These are phyloP conservation scores for Spea bombifrons DNA, from an alignment of 2,113 vertebrate genomes.

Conservation along the genomic window DNA sequence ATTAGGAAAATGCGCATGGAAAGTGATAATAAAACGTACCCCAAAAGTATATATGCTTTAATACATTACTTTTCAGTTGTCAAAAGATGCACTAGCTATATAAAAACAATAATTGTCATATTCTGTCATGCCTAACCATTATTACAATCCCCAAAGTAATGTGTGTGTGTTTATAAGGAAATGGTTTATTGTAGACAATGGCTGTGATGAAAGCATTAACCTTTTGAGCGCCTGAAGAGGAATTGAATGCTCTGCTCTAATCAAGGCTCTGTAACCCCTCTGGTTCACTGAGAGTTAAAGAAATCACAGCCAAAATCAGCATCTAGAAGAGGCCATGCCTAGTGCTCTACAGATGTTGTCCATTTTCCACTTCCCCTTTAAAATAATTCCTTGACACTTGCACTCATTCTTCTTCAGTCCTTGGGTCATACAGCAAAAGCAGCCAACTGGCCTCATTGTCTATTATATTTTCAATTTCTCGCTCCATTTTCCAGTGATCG, in stretches of 20 bases:
- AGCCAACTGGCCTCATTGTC: conserved; percentile 33
- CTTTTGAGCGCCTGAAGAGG: not conserved
- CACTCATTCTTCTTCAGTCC: not conserved
- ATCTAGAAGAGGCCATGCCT: conserved; percentile 18
- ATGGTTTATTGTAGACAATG: too few species aligned
- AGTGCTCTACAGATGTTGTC: not conserved
- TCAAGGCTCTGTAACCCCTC: not conserved
- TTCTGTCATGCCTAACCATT: too few species aligned
- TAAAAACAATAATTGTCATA: too few species aligned
- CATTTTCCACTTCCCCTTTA: conserved; percentile 7
- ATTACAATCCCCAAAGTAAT: too few species aligned
- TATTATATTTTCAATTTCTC: conserved; percentile 26
- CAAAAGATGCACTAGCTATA: too few species aligned
- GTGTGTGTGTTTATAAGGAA: too few species aligned
- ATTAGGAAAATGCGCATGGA: conserved; percentile 24
- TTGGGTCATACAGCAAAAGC: conserved; percentile 7
- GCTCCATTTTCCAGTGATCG: not conserved
- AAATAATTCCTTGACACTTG: conserved; percentile 16
- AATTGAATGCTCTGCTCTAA: not conserved
- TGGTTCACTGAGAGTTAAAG: not conserved
- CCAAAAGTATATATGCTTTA: too few species aligned
- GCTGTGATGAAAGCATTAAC: not conserved
- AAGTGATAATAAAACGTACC: not conserved
- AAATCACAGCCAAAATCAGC: conserved; percentile 1
- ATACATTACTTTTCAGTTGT: too few species aligned